Evolutionary conservation across 2,113 vertebrate genomes (phyloP), one percentile per base, ranked within the genome.

Genomic region (Orientallactaga bullata): DNA sequence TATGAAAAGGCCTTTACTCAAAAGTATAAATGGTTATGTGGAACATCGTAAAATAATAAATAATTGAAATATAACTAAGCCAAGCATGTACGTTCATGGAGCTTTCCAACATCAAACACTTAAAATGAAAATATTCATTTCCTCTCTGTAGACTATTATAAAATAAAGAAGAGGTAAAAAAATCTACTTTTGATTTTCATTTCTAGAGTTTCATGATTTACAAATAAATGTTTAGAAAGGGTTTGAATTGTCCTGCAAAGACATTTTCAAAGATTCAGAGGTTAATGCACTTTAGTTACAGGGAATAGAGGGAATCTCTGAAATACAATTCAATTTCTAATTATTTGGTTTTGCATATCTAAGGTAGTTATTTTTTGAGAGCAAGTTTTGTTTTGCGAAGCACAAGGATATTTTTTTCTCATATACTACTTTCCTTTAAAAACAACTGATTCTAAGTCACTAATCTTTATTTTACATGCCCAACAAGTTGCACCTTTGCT

Each of bases 91-190:
- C 79, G 20, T 94, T 69, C 65, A 89, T 79, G 24, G 81, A 88
- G 1, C 20, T 42, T 86, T 69, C 30, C 13, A 73, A 55, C 3
- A 94, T 9, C 24, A 73, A 84, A 68, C 61, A 7, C 80, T 88
- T 94, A 85, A 61, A 73, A 77, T 85, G 68, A 94, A 94, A 90
- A 77, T 55, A 94, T 72, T 95, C 37, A 79, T 32, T 88, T 85
- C 18, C 21, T 88, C 55, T 85, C 21, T 74, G 2, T 37, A 82
- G 60, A 82, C 5, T 30, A 82, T 47, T 8, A 55, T 55, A 94
- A 76, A 39, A 82, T 76, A 15, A 83, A 91, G 86, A 92, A 85
- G 26, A 93, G 23, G 88, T 86, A 76, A 84, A 47, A 47, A 91
- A 82, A 30, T 73, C 26, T n/a, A 68, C 63, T 61, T 94, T 61